Conservation (phyloP, 2,113 vertebrate genomes). For the Rostratula benghalensis region DNA sequence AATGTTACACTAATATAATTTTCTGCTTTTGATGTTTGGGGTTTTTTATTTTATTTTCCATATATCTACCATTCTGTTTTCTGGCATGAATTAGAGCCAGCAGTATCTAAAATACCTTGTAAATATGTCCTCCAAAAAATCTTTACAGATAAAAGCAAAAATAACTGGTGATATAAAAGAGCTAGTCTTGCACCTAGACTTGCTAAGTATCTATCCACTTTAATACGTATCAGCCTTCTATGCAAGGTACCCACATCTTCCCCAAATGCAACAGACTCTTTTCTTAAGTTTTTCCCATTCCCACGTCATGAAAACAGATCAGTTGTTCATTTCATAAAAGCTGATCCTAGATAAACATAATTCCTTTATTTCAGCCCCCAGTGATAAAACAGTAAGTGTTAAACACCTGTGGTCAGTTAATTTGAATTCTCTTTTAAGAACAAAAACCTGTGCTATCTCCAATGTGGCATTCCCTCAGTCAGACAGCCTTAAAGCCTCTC, state of each 20-base stretch:
- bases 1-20: background rate
- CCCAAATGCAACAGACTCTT: background rate
- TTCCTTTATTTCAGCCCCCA: background rate
- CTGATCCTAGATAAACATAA: background rate
- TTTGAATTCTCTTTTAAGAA: conserved; percentile 4
- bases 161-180: background rate
- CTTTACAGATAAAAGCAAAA: background rate
- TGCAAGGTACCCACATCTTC: background rate
- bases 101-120: conserved; percentile 18
- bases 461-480: background rate
- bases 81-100: background rate
- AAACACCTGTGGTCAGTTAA: background rate
- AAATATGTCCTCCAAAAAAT: background rate
- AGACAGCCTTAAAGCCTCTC: background rate
- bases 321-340: background rate
- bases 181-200: background rate
- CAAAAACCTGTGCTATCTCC: background rate
- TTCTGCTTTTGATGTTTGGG: background rate
- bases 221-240: background rate
- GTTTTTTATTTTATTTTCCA: background rate
- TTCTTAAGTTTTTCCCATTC: background rate
- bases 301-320: background rate
- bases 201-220: background rate
- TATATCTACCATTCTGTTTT: background rate
- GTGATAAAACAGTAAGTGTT: background rate